A percentile compares a stretch with the other conserved stretches of the same genome.
Conservation (phyloP, 2,888 invertebrate genomes). For the Hyalella azteca region DNA sequence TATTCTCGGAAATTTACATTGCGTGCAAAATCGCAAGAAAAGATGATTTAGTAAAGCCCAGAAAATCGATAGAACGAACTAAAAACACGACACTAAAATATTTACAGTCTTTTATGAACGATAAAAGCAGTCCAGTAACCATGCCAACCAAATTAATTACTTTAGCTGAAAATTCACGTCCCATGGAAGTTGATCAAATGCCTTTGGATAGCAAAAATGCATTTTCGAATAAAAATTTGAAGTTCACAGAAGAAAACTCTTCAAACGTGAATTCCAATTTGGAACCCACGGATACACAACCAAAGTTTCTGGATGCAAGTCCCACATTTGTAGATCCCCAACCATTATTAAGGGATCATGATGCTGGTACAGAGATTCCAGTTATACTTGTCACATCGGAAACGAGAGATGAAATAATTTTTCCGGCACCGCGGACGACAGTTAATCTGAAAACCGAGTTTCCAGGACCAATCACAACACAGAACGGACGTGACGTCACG, state of each 20-base stretch:
- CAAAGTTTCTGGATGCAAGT: too few relatives aligned
- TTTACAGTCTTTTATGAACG: background rate
- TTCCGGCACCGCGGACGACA: background rate
- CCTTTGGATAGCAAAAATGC: too few relatives aligned
- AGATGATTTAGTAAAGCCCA: background rate
- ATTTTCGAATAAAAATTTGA: too few relatives aligned
- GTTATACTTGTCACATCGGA: background rate
- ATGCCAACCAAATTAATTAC: background rate
- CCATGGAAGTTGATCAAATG: too few relatives aligned
- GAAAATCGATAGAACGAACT: background rate
- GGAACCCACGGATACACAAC: too few relatives aligned
- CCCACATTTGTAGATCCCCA: too few relatives aligned
- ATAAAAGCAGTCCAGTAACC: background rate
- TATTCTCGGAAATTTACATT: background rate
- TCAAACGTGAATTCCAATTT: too few relatives aligned
- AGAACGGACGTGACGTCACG: background rate
- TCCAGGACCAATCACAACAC: background rate
- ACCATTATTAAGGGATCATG: too few relatives aligned
- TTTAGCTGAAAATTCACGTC: too few relatives aligned
- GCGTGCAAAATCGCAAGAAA: background rate
- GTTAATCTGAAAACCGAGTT: background rate
- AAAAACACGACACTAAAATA: background rate
- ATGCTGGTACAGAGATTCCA: background rate
- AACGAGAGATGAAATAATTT: background rate
- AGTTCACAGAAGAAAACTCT: too few relatives aligned